Evolutionary conservation across 1,140 invertebrate species (phyloP).

Genomic region (Brachionus paranguensis): DNA sequence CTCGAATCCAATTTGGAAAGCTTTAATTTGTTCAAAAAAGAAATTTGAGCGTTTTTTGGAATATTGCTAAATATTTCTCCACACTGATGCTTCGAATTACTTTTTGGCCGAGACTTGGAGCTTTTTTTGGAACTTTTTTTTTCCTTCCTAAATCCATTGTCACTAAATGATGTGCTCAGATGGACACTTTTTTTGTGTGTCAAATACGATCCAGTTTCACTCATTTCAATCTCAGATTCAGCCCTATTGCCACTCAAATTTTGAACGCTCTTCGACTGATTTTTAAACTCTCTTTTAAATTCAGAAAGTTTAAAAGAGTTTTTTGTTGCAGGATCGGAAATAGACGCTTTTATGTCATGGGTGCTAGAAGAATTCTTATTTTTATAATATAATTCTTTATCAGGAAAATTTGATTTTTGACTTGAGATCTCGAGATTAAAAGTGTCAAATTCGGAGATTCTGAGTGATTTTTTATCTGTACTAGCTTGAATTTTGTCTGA

Average conservation of each 20-base stretch:
- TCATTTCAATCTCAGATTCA: not conserved
- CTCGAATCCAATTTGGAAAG: not conserved
- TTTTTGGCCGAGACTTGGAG: not conserved
- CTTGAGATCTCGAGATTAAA: not conserved
- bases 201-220: not conserved
- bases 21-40: not conserved
- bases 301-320: slow-evolving; percentile 16
- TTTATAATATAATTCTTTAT: not conserved
- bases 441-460: not conserved
- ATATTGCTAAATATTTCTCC: not conserved
- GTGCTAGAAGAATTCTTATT: not conserved
- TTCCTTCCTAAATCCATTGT: not conserved
- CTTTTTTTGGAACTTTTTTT: not conserved
- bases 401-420: not conserved
- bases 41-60: not conserved
- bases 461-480: not conserved
- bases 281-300: slow-evolving; percentile 35
- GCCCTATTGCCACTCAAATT: not conserved
- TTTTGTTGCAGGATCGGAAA: not conserved
- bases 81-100: not conserved
- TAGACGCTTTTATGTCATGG: not conserved
- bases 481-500: not conserved
- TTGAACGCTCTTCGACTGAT: not conserved
- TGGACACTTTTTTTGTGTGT: not conserved
- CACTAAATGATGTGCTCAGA: not conserved